Conservation (phyloP, 2,888 invertebrate species). For the Eubasilissa splendida region DNA sequence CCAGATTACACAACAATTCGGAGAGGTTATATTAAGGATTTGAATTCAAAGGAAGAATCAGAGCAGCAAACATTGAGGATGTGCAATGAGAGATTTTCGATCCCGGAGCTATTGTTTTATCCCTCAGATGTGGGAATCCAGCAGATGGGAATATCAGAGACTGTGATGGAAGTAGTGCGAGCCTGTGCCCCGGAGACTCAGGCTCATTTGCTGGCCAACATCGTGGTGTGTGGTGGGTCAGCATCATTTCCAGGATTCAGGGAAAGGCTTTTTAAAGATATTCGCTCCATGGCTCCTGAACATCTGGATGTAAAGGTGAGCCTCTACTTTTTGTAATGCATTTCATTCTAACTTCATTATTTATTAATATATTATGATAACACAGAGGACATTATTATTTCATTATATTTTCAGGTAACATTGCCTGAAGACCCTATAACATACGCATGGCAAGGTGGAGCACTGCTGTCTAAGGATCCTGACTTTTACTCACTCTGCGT, state of each 20-base stretch:
- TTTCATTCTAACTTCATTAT: too few species aligned
- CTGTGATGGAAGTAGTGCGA: slow-evolving; percentile 84
- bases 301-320: slow-evolving; percentile 83
- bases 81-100: slow-evolving; percentile 94
- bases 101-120: slow-evolving; percentile 95
- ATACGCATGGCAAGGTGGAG: slow-evolving; percentile 93
- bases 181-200: slow-evolving; percentile 82
- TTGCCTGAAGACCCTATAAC: slow-evolving; percentile 79
- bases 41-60: slow-evolving; percentile 64
- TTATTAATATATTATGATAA: too few species aligned
- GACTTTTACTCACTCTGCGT: slow-evolving; percentile 82
- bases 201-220: slow-evolving; percentile 85
- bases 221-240: slow-evolving; percentile 88
- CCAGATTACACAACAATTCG: slow-evolving; percentile 95
- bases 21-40: slow-evolving; percentile 78
- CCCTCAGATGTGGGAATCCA: slow-evolving; percentile 96
- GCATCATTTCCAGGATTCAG: slow-evolving; percentile 87
- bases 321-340: too few species aligned
- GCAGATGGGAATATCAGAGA: slow-evolving; percentile 93
- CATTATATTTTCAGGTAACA: slow-evolving; percentile 55
- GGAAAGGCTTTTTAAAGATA: slow-evolving; percentile 83
- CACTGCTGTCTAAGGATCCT: slow-evolving; percentile 80
- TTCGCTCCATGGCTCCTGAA: slow-evolving; percentile 84
- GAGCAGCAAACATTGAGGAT: slow-evolving; percentile 87
- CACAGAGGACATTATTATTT: too few species aligned